These are phyloP conservation scores for Adelphocoris suturalis DNA, from an alignment of 2,888 invertebrate species.

Conservation along the genomic window DNA sequence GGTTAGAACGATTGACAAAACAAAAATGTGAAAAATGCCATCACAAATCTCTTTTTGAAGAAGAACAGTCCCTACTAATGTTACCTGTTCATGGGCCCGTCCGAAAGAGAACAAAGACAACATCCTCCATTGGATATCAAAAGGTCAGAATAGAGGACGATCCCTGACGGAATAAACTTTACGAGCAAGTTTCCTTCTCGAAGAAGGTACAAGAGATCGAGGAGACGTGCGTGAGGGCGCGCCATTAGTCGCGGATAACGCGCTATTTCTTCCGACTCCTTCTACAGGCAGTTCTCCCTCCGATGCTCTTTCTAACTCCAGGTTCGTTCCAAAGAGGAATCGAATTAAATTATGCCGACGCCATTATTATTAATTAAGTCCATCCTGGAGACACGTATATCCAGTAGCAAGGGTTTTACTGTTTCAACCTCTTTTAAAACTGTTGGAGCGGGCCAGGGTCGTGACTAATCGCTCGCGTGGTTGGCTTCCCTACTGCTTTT, in stretches of 20 bases:
- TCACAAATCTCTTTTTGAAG: background rate
- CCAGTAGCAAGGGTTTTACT: conserved; percentile 41
- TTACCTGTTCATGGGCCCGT: background rate
- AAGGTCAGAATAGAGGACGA: conserved; percentile 9
- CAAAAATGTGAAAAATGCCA: background rate
- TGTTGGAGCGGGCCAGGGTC: background rate
- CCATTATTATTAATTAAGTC: conserved; percentile 53
- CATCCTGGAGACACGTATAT: conserved; percentile 29
- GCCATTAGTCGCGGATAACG: conserved; percentile 64
- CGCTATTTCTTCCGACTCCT: conserved; percentile 38
- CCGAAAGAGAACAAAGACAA: background rate
- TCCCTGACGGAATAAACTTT: conserved; percentile 31
- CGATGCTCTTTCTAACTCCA: background rate
- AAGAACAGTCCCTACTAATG: background rate
- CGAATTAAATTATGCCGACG: conserved; percentile 48
- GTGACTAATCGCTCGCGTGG: conserved; percentile 37
- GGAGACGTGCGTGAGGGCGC: conserved; percentile 63
- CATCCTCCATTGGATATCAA: conserved; percentile 9
- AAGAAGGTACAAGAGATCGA: conserved; percentile 4
- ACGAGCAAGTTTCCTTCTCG: conserved; percentile 11
- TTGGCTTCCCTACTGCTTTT: background rate
- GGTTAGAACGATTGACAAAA: no score
- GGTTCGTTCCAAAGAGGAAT: background rate
- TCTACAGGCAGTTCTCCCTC: background rate
- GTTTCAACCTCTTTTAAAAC: conserved; percentile 33